Evolutionary conservation across 1,140 invertebrate genomes (phyloP).

Genomic region (Hyposmocoma kahamanoa): DNA sequence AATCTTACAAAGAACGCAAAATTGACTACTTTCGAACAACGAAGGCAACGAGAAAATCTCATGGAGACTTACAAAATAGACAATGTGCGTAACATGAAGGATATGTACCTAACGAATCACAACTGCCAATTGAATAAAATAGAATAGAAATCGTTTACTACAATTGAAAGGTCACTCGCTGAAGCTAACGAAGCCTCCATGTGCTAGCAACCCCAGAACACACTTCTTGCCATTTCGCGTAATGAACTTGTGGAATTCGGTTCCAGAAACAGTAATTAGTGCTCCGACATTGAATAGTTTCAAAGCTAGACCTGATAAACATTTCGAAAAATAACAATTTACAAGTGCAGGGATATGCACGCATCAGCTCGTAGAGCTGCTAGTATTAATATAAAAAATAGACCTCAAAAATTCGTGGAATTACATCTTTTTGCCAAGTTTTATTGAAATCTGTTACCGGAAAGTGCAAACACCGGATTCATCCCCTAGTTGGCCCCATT

Average conservation of each 20-base stretch:
- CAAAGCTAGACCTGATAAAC: not conserved
- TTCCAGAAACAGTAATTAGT: not conserved
- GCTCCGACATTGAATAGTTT: not conserved
- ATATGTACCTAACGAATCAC: not conserved
- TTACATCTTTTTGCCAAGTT: too few relatives aligned
- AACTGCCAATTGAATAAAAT: too few relatives aligned
- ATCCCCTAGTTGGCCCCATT: too few relatives aligned
- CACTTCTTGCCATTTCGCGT: not conserved
- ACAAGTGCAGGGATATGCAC: not conserved
- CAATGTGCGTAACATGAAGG: not conserved
- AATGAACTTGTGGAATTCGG: not conserved
- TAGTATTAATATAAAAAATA: too few relatives aligned
- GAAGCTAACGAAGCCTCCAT: not conserved
- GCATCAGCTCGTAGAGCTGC: not conserved
- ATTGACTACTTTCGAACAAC: not conserved
- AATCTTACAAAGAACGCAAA: not conserved
- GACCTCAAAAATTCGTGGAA: too few relatives aligned
- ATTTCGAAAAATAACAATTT: too few relatives aligned
- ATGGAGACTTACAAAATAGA: slow-evolving; percentile 3
- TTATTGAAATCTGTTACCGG: too few relatives aligned
- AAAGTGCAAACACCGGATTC: too few relatives aligned
- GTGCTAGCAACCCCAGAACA: not conserved
- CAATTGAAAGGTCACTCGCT: not conserved
- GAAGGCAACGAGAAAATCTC: not conserved
- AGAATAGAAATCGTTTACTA: too few relatives aligned